Base-by-base conservation (phyloP, 2,888 invertebrate genomes). In the Antitype chi region DNA sequence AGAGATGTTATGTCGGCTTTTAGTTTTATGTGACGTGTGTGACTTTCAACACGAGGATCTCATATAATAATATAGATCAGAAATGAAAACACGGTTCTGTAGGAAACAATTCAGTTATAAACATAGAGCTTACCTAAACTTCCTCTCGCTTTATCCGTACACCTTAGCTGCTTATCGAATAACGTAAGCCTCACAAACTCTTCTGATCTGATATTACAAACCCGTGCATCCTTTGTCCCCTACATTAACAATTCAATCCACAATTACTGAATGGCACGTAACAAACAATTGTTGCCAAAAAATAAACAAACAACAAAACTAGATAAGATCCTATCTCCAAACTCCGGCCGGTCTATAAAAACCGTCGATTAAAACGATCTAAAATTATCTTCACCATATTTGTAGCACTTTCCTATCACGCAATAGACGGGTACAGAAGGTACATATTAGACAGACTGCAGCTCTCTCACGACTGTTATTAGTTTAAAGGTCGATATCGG, bases 301-400 rank as follows among this genome's bases (percentile, higher is more conserved):
- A 68, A 25, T 49, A 2, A 32, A 57, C 68, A 68, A 77, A 78
- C 71, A 78, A 78, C 60, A 59, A 68, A 74, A 64, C 62, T 28
- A 78, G 68, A 86, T 83, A 77, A 82, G 70, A 73, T 85, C 53
- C 13, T 43, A 69, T 84, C 62, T 32, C 59, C 62, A 66, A 70
- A 66, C 53, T 57, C 55, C 28, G 66, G n/a, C 17, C 38, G 28
- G 52, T 83, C 79, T 78, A 66, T 74, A 72, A 84, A 86, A 86
- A 84, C 75, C 84, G 43, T 79, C 79, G 84, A 79, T 84, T 86
- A 84, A 84, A 86, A 86, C 86, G 74, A 67, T 80, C 70, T 75
- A 74, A 74, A 84, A 80, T 81, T 73, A 79, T 60, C 71, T 60
- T 59, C 52, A 55, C 28, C 69, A 60, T 86, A 78, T 88, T 82